These are phyloP conservation scores for Polietes domitor DNA, from an alignment of 2,888 invertebrate species.

Conservation along the genomic window DNA sequence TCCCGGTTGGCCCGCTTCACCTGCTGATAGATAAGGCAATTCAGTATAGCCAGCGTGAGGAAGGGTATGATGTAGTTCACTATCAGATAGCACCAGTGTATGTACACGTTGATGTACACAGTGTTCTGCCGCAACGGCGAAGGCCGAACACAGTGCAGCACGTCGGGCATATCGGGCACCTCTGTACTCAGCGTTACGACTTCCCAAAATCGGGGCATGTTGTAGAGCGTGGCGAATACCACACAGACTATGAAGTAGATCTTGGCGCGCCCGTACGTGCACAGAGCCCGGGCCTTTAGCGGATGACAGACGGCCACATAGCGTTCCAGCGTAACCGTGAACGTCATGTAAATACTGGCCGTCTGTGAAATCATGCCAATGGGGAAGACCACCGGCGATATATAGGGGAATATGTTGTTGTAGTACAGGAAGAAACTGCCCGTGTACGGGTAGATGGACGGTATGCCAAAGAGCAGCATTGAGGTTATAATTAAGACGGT, in stretches of 20 bases:
- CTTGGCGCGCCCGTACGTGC: slow-evolving; percentile 93
- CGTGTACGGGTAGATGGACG: slow-evolving; percentile 92
- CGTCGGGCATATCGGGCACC: slow-evolving; percentile 80
- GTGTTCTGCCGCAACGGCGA: slow-evolving; percentile 86
- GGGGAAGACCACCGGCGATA: slow-evolving; percentile 91
- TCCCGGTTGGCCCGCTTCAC: slow-evolving; percentile 94
- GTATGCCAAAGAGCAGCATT: slow-evolving; percentile 92
- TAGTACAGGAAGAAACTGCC: slow-evolving; percentile 89
- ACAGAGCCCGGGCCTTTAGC: slow-evolving; percentile 92
- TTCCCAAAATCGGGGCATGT: slow-evolving; percentile 91
- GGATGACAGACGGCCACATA: slow-evolving; percentile 97
- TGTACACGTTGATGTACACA: slow-evolving; percentile 92
- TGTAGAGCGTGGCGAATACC: slow-evolving; percentile 91
- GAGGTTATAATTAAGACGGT: slow-evolving; percentile 94
- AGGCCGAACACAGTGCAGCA: slow-evolving; percentile 87
- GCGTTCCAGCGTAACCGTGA: slow-evolving; percentile 94
- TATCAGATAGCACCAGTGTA: slow-evolving; percentile 96
- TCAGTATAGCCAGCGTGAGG: slow-evolving; percentile 92
- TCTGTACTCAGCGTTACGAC: slow-evolving; percentile 81
- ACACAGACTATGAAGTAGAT: slow-evolving; percentile 92
- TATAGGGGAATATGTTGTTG: slow-evolving; percentile 89
- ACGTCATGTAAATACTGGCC: slow-evolving; percentile 94
- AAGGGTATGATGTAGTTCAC: slow-evolving; percentile 97
- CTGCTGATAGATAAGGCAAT: slow-evolving; percentile 94
- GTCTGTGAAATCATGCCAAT: slow-evolving; percentile 94